These are phyloP conservation scores for Oscheius onirici DNA, from an alignment of 2,888 invertebrate genomes.

Conservation along the genomic window DNA sequence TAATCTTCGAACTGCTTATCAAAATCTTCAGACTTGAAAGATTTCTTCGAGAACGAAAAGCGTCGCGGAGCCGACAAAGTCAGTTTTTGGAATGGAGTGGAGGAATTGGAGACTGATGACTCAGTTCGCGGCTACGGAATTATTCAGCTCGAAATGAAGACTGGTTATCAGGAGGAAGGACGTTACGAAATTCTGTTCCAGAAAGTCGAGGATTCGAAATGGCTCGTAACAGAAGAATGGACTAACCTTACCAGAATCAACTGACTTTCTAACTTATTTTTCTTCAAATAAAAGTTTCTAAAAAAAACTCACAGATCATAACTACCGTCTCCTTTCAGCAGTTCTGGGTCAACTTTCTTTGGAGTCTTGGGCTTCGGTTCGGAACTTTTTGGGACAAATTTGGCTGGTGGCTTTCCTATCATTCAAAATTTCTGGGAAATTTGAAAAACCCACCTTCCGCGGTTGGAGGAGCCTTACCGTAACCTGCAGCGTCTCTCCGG, in stretches of 20 bases:
- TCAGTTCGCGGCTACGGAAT: too few relatives aligned
- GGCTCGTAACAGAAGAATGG: not conserved
- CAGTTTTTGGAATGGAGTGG: too few relatives aligned
- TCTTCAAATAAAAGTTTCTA: not conserved
- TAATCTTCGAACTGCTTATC: too few relatives aligned
- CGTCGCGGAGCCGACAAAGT: too few relatives aligned
- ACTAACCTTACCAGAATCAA: not conserved
- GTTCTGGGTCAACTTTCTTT: slow-evolving; percentile 13
- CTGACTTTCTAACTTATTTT: not conserved
- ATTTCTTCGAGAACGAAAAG: too few relatives aligned
- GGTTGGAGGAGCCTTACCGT: slow-evolving; percentile 21
- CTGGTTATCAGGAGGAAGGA: not conserved
- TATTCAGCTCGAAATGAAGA: not conserved
- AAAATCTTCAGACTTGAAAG: too few relatives aligned
- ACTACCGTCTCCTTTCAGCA: slow-evolving; percentile 19
- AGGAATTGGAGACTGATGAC: too few relatives aligned
- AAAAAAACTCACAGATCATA: slow-evolving; percentile 15
- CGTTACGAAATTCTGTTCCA: not conserved
- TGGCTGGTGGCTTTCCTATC: not conserved
- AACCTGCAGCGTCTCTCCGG: slow-evolving; percentile 39
- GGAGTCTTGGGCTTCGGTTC: slow-evolving; percentile 1
- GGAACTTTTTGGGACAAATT: slow-evolving; percentile 4
- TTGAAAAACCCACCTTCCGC: not conserved
- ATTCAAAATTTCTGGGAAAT: not conserved
- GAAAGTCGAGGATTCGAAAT: not conserved